Evolutionary conservation across 2,888 invertebrate genomes (phyloP).

Genomic region (Diarsia rubi): DNA sequence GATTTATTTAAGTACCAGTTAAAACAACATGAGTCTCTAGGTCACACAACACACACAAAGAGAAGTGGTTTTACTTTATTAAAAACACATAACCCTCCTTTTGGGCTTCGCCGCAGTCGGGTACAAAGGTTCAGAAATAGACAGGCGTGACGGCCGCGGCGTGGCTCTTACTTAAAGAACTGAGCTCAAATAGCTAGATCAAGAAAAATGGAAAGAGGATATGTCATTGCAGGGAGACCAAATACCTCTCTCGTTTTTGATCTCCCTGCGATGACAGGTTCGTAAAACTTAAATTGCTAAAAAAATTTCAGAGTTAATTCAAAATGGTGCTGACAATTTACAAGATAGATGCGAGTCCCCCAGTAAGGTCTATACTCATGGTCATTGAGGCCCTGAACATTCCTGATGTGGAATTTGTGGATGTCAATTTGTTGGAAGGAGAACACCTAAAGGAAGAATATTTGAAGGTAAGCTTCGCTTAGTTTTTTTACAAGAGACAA

Average conservation of each 20-base stretch:
- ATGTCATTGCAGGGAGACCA: not conserved
- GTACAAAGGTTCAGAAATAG: too few relatives aligned
- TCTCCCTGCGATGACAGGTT: not conserved
- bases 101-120: too few relatives aligned
- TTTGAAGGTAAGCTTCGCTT: constrained; percentile 77
- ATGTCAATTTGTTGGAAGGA: constrained; percentile 72
- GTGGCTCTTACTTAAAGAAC: not conserved
- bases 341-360: constrained; percentile 81
- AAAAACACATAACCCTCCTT: too few relatives aligned
- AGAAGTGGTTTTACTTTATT: too few relatives aligned
- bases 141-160: not conserved
- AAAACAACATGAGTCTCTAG: not conserved
- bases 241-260: too few relatives aligned
- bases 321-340: constrained; percentile 82
- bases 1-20: not conserved
- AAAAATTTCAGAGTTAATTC: constrained; percentile 49
- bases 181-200: not conserved
- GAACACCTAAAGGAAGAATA: constrained; percentile 78
- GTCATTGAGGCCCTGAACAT: constrained; percentile 76
- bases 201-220: not conserved
- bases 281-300: not conserved
- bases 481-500: not conserved
- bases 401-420: constrained; percentile 74
- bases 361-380: constrained; percentile 80
- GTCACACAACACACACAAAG: too few relatives aligned